Conservation (phyloP, 2,888 invertebrate genomes). For the Carcina quercana region DNA sequence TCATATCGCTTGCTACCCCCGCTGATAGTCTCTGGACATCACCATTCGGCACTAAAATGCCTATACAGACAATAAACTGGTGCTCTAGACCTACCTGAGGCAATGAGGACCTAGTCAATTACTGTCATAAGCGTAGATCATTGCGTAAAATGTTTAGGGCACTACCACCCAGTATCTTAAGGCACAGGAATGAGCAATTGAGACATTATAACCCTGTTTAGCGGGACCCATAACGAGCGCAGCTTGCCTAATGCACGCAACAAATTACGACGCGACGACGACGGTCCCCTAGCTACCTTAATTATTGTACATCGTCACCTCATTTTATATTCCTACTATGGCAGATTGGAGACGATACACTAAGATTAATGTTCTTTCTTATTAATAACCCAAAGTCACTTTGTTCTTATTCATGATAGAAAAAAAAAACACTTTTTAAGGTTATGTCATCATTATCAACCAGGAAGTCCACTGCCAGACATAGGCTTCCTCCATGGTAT, state of each 20-base stretch:
- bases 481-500: too few relatives aligned
- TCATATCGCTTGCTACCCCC: too few relatives aligned
- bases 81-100: too few relatives aligned
- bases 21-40: too few relatives aligned
- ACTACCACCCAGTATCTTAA: conserved; percentile 19
- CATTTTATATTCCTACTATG: conserved; percentile 1
- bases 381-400: too few relatives aligned
- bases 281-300: conserved; percentile 20
- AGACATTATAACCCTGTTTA: conserved; percentile 39
- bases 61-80: too few relatives aligned
- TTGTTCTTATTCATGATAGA: too few relatives aligned
- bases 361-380: background rate
- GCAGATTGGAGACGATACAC: background rate
- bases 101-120: too few relatives aligned
- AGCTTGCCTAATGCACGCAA: conserved; percentile 33
- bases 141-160: conserved; percentile 35
- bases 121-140: conserved; percentile 22
- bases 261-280: conserved; percentile 24
- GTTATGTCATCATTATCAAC: too few relatives aligned
- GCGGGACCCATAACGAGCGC: conserved; percentile 26
- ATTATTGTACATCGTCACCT: conserved; percentile 30
- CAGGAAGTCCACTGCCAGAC: too few relatives aligned
- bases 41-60: too few relatives aligned
- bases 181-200: conserved; percentile 28
- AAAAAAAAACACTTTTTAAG: too few relatives aligned